Percentiles rank a stretch among this genome's conserved stretches.
Evolutionary conservation across 1,140 invertebrate species (phyloP).

Genomic region (Hyles euphorbiae): DNA sequence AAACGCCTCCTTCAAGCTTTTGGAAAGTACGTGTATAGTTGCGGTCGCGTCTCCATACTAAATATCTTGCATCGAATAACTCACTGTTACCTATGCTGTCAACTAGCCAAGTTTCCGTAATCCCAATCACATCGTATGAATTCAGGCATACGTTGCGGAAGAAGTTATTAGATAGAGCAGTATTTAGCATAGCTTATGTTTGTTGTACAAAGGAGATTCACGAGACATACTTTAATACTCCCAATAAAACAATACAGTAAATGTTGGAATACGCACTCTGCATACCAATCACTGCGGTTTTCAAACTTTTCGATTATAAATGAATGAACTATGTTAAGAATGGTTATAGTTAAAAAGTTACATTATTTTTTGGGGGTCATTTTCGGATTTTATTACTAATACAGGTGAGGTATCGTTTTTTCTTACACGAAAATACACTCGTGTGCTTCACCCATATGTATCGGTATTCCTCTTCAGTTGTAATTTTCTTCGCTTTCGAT

Average conservation of each 20-base stretch:
- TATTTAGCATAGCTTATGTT: too few species aligned
- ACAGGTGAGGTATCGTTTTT: slow-evolving; percentile 10
- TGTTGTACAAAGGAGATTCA: neutral
- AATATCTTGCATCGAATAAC: slow-evolving; percentile 14
- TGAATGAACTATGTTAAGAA: neutral
- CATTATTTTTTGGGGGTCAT: slow-evolving; percentile 2
- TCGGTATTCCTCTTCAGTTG: slow-evolving; percentile 8
- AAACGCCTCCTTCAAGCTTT: slow-evolving; percentile 12
- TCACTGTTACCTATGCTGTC: slow-evolving; percentile 10
- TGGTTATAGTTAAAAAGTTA: neutral
- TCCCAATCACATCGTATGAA: slow-evolving; percentile 8
- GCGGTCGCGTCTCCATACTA: slow-evolving; percentile 16
- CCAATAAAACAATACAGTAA: neutral
- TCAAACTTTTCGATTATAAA: too few species aligned
- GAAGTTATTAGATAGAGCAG: neutral
- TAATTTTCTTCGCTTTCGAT: slow-evolving; percentile 6
- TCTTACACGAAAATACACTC: slow-evolving; percentile 10
- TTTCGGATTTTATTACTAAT: slow-evolving; percentile 8
- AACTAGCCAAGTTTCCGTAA: slow-evolving; percentile 10
- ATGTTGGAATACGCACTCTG: neutral
- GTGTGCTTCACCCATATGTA: slow-evolving; percentile 17
- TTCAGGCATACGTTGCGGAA: slow-evolving; percentile 4
- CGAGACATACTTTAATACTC: slow-evolving; percentile 1
- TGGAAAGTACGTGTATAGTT: slow-evolving; percentile 9
- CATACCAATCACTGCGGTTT: too few species aligned